Evolutionary conservation across 2,888 invertebrate species (phyloP), one percentile per base, ranked within the genome.

Genomic region (Sphinx pinastri): DNA sequence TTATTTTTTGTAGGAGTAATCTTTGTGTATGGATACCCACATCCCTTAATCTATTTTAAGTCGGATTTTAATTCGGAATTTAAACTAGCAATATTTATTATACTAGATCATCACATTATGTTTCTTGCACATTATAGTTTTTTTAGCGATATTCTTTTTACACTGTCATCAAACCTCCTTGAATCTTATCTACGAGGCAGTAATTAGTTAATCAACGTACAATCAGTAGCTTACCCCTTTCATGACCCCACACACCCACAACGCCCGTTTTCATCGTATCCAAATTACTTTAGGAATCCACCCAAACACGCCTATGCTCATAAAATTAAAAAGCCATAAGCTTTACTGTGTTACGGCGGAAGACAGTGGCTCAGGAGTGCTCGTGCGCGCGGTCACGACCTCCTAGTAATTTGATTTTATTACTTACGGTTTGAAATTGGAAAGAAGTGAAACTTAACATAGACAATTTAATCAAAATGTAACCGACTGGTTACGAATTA

Each of bases 341-440:
- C 67, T 51, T 70, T 68, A 71, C 71, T 59, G 71, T 69, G 67
- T 71, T 71, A 71, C 71, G 71, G 69, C 69, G 63, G 54, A 68
- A 68, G 60, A 63, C 70, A 59, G 68, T 60, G 68, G 59, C 58
- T 51, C 58, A 58, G 45, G 38, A 25, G 58, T 57, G 60, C 70
- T 67, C 71, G 71, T 67, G 69, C 69, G 67, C 11, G 47, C 67
- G 67, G 71, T 71, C 71, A 69, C 69, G 71, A 71, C 67, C 69
- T 51, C 16, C 13, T 45, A 51, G 52, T 68, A 66, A 71, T 68
- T 69, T 69, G 51, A 57, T 71, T 71, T 71, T 71, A 71, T 71
- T 71, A 71, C 71, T 47, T 47, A 12, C 54, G 38, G 47, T 54
- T 54, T 19, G 60, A 49, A 63, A 63, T 63, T 49, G 63, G 63